These are phyloP conservation scores for Hydrochoerus hydrochaeris DNA, from an alignment of 2,113 vertebrate genomes.

Conservation along the genomic window DNA sequence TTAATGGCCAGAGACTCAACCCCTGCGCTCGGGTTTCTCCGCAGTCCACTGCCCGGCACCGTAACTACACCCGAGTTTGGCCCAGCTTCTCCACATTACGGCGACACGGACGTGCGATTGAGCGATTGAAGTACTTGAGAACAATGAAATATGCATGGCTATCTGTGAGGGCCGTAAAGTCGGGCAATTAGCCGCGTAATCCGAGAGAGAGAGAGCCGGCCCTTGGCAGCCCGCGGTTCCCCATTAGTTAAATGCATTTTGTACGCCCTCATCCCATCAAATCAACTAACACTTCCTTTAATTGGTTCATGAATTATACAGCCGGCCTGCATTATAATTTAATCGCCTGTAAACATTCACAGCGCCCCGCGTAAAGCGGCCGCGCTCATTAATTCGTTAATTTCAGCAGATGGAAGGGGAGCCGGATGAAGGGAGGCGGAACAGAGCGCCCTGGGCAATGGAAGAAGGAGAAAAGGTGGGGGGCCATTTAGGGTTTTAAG, in stretches of 20 bases:
- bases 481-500: slow-evolving; percentile 91
- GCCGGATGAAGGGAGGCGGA: slow-evolving; percentile 90
- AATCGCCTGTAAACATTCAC: slow-evolving; percentile 99
- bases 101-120: slow-evolving; percentile 95
- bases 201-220: slow-evolving; percentile 94
- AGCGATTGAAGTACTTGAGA: slow-evolving; percentile 99
- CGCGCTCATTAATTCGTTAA: slow-evolving; percentile 99
- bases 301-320: slow-evolving; percentile 99
- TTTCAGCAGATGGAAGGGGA: slow-evolving; percentile 93
- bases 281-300: slow-evolving; percentile 99
- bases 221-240: slow-evolving; percentile 91
- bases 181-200: slow-evolving; percentile 99
- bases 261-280: slow-evolving; percentile 99
- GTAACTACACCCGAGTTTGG: slow-evolving; percentile 98
- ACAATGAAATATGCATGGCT: slow-evolving; percentile 99
- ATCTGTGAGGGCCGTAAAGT: slow-evolving; percentile 98
- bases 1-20: slow-evolving; percentile 87
- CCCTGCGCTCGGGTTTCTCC: slow-evolving; percentile 80
- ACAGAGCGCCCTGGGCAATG: slow-evolving; percentile 90
- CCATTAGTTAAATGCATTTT: slow-evolving; percentile 99
- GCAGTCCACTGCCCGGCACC: slow-evolving; percentile 79
- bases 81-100: slow-evolving; percentile 95
- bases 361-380: slow-evolving; percentile 95
- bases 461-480: slow-evolving; percentile 87
- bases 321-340: slow-evolving; percentile 98